phyloP scores from a whole-genome alignment of 2,888 invertebrate species.

The Dorcus hopei region DNA sequence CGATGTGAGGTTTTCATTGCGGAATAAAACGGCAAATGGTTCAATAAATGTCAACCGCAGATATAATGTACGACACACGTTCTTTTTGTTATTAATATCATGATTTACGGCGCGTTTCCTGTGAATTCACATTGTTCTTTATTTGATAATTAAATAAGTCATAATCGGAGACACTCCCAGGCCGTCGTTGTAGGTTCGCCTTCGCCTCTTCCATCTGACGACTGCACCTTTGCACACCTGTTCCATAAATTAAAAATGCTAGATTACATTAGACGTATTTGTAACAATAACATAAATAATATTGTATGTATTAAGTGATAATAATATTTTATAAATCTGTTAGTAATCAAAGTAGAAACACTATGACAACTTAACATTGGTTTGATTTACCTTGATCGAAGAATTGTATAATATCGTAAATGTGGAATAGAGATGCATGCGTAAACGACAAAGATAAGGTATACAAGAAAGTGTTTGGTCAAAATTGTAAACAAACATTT shows the following conservation, averaged over 20 bases:
- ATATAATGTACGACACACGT: background rate
- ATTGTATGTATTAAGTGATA: too few relatives aligned
- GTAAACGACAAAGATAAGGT: too few relatives aligned
- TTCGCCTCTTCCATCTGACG: background rate
- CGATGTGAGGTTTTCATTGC: conserved; percentile 4
- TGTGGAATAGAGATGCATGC: too few relatives aligned
- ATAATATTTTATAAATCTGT: too few relatives aligned
- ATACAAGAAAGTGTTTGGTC: too few relatives aligned
- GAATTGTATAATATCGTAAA: too few relatives aligned
- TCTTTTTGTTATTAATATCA: conserved; percentile 5
- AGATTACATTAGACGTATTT: too few relatives aligned
- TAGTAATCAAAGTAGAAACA: too few relatives aligned
- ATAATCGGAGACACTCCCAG: conserved; percentile 10
- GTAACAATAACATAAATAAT: too few relatives aligned
- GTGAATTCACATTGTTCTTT: conserved; percentile 5
- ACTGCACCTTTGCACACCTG: conserved; percentile 3
- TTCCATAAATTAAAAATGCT: background rate
- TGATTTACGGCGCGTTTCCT: conserved; percentile 7
- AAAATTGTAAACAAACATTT: too few relatives aligned
- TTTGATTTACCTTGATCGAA: too few relatives aligned
- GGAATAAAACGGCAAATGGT: conserved; percentile 10
- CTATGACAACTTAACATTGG: too few relatives aligned
- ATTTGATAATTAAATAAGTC: conserved; percentile 15
- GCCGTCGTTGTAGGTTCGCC: background rate
- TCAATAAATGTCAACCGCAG: conserved; percentile 10